These are phyloP conservation scores for Drosophila sechellia DNA, from an alignment of 1,140 invertebrate species.

Conservation along the genomic window DNA sequence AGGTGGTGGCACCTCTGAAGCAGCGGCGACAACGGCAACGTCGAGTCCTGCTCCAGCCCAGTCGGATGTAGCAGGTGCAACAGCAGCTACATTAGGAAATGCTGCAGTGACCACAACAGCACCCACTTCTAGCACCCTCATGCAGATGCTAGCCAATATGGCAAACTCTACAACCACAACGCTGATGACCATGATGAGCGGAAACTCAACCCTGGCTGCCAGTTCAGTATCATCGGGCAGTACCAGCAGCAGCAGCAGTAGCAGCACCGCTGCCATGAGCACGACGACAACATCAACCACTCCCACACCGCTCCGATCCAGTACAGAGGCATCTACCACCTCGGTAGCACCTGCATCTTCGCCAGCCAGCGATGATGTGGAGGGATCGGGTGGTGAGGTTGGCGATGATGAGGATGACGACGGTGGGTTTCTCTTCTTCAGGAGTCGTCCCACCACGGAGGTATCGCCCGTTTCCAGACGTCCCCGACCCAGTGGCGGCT, in stretches of 20 bases:
- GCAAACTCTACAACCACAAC: conserved; percentile 32
- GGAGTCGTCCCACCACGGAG: conserved; percentile 39
- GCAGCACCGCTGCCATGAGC: conserved; percentile 32
- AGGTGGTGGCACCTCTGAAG: background rate
- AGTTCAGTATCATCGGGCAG: conserved; percentile 1
- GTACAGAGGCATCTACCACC: conserved; percentile 37
- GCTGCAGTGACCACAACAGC: conserved; percentile 1
- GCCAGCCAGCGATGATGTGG: conserved; percentile 63
- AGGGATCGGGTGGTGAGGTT: conserved; percentile 82
- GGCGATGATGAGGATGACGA: conserved; percentile 32
- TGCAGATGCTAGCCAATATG: conserved; percentile 34
- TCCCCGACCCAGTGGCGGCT: conserved; percentile 66
- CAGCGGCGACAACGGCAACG: background rate
- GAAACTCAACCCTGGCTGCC: conserved; percentile 15
- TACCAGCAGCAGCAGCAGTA: conserved; percentile 1
- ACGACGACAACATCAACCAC: conserved; percentile 40
- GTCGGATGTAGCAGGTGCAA: conserved; percentile 18
- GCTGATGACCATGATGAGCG: conserved; percentile 26
- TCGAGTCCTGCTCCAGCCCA: conserved; percentile 1
- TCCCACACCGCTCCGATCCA: conserved; percentile 44
- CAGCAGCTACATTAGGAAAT: background rate
- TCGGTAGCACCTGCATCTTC: conserved; percentile 28
- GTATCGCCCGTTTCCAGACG: conserved; percentile 54
- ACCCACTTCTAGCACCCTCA: conserved; percentile 27
- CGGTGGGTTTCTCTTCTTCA: conserved; percentile 54